Evolutionary conservation across 2,888 invertebrate species (phyloP), one percentile per base, ranked within the genome.

Genomic region (Aleiodes leptofemur): DNA sequence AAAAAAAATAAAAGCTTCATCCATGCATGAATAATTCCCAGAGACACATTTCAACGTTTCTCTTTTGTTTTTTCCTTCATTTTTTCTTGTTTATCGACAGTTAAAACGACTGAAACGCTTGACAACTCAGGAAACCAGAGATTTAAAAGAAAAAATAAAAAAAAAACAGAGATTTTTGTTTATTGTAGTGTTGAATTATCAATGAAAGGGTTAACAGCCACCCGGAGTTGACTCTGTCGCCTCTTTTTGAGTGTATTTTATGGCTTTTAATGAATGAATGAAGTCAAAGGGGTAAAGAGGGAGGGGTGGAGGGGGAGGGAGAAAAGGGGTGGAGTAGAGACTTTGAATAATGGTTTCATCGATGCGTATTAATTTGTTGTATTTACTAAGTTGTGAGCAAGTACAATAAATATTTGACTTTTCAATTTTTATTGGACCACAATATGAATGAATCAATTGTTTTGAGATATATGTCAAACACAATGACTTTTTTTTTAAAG

Each of bases 21-120:
- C 74, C 79, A 78, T 73, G 80, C 77, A 78, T 77, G 55, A 77
- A 69, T 77, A 71, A 78, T 76, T 79, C 76, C 76, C 64, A 51
- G 74, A 69, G 80, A 79, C 79, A 59, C 69, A 23, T 75, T 69
- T 57, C 73, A 57, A 53, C 61, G 69, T 74, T 64, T 73, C 57
- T 66, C 11, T 38, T 23, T 57, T 50, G 34, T 69, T 50, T 75
- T 71, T 74, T 51, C 23, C 23, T 23, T 23, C 23, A 23, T 23
- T 57, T 70, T 71, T 38, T 29, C 23, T 23, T 66, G 14, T 50
- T 48, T 50, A 66, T 50, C 23, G 50, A 66, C 48, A 66, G 50
- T 29, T 48, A 51, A 23, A 23, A 66, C 61, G 31, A 9, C 11
- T 34, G 43, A 61, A 38, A 57, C 8, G 23, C 23, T 23, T 23